Percentiles rank a stretch among this genome's conserved stretches.
Conservation (phyloP, 2,113 vertebrate species). For the Lamprologus callipterus region DNA sequence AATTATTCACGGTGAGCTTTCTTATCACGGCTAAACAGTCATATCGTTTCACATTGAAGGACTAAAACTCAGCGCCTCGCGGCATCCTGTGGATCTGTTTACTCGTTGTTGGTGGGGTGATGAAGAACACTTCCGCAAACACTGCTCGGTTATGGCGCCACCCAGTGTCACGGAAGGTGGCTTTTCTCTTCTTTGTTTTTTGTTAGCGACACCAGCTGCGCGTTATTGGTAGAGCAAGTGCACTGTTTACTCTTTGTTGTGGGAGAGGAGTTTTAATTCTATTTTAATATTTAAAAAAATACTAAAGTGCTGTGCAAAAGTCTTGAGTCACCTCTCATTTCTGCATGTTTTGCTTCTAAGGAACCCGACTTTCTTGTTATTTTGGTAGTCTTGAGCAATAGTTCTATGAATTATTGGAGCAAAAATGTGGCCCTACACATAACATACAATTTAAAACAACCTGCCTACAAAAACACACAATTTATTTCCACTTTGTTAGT, state of each 20-base stretch:
- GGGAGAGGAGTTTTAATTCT: not conserved
- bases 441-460: not conserved
- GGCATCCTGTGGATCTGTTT: constrained; percentile 30
- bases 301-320: not conserved
- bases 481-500: not conserved
- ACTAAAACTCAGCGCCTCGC: constrained; percentile 9
- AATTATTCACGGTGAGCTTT: not conserved
- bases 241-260: not conserved
- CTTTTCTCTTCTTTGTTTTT: not conserved
- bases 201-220: not conserved
- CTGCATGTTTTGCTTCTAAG: not conserved
- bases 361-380: not conserved
- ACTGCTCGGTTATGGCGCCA: constrained; percentile 2
- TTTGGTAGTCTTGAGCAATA: not conserved
- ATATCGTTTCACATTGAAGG: not conserved
- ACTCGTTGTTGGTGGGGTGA: constrained; percentile 7
- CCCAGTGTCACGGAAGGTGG: not conserved
- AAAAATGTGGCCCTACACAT: not conserved
- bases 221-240: not conserved
- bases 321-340: not conserved
- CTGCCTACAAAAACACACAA: not conserved
- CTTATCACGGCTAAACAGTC: too few relatives aligned
- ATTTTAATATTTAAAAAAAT: not conserved
- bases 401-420: not conserved
- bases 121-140: constrained; percentile 38